Percentiles rank a stretch among this genome's conserved stretches.
These are phyloP conservation scores for Spea hammondii DNA, from an alignment of 2,797 vertebrate species.

Conservation along the genomic window DNA sequence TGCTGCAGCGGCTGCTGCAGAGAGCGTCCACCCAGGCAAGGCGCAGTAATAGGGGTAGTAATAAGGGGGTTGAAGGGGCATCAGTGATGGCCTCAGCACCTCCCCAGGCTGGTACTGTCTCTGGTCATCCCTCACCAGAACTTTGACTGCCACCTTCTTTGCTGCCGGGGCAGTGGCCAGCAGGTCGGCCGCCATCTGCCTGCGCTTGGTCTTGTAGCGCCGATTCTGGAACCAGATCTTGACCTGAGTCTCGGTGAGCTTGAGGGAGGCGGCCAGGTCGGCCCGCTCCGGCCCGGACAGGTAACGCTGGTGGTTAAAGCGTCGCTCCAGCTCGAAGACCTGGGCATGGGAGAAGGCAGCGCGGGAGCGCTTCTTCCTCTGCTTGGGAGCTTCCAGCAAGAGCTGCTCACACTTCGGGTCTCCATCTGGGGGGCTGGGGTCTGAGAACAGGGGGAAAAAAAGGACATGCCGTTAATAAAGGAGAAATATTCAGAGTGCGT, in stretches of 20 bases:
- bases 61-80: conserved; percentile 83
- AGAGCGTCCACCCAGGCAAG: conserved; percentile 92
- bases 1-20: conserved; percentile 72
- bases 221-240: conserved; percentile 99
- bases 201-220: conserved; percentile 95
- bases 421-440: conserved; percentile 64
- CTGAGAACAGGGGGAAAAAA: conserved; percentile 52
- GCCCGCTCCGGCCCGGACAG: conserved; percentile 94
- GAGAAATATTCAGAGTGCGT: neutral
- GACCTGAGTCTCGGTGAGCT: conserved; percentile 97
- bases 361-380: conserved; percentile 93
- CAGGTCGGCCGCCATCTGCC: conserved; percentile 88
- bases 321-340: conserved; percentile 97
- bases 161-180: conserved; percentile 87
- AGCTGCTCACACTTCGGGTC: conserved; percentile 57
- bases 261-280: conserved; percentile 94
- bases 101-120: conserved; percentile 95
- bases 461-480: neutral
- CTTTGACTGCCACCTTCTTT: conserved; percentile 97
- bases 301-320: conserved; percentile 98
- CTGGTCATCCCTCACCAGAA: conserved; percentile 95
- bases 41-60: conserved; percentile 95
- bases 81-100: conserved; percentile 85
- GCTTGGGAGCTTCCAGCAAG: conserved; percentile 74
- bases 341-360: conserved; percentile 97